Evolutionary conservation across 2,888 invertebrate species (phyloP).

Genomic region (Sphaerophoria taeniata): DNA sequence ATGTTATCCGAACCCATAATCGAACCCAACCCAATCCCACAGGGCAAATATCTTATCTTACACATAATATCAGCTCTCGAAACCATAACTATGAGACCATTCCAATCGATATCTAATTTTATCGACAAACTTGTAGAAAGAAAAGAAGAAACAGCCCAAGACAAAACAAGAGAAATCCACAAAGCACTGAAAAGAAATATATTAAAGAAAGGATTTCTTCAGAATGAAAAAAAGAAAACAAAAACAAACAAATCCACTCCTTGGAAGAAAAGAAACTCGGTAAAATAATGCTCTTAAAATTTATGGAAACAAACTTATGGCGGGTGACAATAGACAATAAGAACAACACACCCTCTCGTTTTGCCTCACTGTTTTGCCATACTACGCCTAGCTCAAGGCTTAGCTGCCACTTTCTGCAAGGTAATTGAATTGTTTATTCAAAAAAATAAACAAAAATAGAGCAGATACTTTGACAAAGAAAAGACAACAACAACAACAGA

Average conservation of each 20-base stretch:
- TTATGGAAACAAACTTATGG: slow-evolving; percentile 53
- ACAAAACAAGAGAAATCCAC: neutral
- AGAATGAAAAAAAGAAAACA: slow-evolving; percentile 5
- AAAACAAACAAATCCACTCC: slow-evolving; percentile 7
- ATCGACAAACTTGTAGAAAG: slow-evolving; percentile 42
- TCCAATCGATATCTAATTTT: slow-evolving; percentile 71
- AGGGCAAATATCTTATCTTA: slow-evolving; percentile 39
- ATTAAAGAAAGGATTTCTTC: slow-evolving; percentile 8
- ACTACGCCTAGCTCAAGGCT: neutral
- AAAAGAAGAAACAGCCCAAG: neutral
- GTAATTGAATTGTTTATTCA: slow-evolving; percentile 60
- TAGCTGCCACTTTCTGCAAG: slow-evolving; percentile 12
- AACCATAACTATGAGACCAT: slow-evolving; percentile 34
- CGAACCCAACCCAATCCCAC: slow-evolving; percentile 11
- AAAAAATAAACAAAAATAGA: neutral
- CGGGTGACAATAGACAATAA: slow-evolving; percentile 46
- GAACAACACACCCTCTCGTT: slow-evolving; percentile 12
- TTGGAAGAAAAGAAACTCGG: neutral
- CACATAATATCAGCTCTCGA: slow-evolving; percentile 35
- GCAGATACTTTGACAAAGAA: neutral
- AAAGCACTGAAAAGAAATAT: neutral
- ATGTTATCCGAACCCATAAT: neutral
- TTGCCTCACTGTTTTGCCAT: too few relatives aligned
- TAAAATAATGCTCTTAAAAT: slow-evolving; percentile 46
- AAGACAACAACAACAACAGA: neutral